These are phyloP conservation scores for Hydrolagus colliei DNA, from an alignment of 2,797 vertebrate species.

Conservation along the genomic window DNA sequence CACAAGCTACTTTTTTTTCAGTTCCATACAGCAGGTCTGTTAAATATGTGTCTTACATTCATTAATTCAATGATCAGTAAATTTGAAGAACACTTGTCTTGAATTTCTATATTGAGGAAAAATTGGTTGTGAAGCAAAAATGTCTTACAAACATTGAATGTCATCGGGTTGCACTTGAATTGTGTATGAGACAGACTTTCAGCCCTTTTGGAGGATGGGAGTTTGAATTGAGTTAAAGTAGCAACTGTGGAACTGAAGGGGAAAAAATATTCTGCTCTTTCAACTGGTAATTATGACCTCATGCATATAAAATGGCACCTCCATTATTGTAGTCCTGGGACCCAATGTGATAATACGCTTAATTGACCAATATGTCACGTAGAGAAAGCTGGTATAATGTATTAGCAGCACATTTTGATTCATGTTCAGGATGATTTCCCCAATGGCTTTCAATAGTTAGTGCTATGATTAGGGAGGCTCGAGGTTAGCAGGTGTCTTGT, in stretches of 20 bases:
- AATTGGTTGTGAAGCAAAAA: background rate
- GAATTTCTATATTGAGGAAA: background rate
- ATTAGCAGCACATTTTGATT: background rate
- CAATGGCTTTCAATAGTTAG: too few species aligned
- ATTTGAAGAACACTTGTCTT: background rate
- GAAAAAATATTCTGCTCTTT: too few species aligned
- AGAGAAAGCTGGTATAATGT: background rate
- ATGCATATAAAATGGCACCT: background rate
- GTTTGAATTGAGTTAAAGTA: background rate
- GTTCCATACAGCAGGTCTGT: too few species aligned
- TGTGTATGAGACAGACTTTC: too few species aligned
- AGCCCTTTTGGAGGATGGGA: background rate
- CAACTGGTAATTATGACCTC: background rate
- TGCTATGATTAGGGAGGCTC: too few species aligned
- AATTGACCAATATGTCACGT: background rate
- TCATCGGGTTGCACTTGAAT: background rate
- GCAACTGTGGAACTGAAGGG: too few species aligned
- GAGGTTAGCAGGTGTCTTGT: too few species aligned
- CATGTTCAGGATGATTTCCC: background rate
- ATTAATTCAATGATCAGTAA: background rate
- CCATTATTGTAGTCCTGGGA: too few species aligned
- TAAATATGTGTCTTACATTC: background rate
- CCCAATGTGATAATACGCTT: background rate
- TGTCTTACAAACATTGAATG: too few species aligned
- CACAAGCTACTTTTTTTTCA: too few species aligned